Conservation (phyloP, 2,113 vertebrate genomes). For the Oxyruncus cristatus region DNA sequence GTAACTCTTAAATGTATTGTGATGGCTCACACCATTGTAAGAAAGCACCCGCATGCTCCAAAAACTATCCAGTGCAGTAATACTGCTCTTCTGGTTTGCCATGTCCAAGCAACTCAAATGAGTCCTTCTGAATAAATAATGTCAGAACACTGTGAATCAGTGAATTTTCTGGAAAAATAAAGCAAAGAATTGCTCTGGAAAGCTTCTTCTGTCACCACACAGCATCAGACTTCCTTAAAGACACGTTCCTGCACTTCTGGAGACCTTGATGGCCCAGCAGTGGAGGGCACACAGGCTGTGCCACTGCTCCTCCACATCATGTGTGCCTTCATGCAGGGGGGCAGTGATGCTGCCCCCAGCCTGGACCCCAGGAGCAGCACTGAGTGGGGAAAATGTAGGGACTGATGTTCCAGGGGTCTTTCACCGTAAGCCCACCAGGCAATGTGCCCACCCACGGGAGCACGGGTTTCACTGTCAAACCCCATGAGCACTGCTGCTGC, state of each 20-base stretch:
- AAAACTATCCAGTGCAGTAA: neutral
- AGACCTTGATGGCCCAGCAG: neutral
- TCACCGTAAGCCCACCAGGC: fast-evolving
- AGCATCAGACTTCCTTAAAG: neutral
- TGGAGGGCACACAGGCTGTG: neutral
- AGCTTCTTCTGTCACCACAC: neutral
- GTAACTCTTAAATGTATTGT: neutral
- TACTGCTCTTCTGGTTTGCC: neutral
- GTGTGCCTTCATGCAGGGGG: neutral
- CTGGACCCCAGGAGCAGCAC: neutral
- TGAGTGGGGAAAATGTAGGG: fast-evolving
- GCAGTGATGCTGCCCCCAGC: neutral
- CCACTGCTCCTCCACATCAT: neutral
- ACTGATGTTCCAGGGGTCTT: neutral
- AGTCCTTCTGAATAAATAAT: neutral
- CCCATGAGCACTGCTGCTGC: fast-evolving
- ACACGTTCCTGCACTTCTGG: neutral
- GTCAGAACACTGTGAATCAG: neutral
- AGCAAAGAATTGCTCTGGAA: neutral
- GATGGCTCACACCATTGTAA: neutral
- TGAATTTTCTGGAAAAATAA: neutral
- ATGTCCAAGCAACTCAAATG: fast-evolving
- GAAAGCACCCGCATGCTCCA: neutral
- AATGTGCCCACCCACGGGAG: fast-evolving
- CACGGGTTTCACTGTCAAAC: fast-evolving